phyloP scores from a whole-genome alignment of 2,113 vertebrate genomes.

The Haemorhous mexicanus region DNA sequence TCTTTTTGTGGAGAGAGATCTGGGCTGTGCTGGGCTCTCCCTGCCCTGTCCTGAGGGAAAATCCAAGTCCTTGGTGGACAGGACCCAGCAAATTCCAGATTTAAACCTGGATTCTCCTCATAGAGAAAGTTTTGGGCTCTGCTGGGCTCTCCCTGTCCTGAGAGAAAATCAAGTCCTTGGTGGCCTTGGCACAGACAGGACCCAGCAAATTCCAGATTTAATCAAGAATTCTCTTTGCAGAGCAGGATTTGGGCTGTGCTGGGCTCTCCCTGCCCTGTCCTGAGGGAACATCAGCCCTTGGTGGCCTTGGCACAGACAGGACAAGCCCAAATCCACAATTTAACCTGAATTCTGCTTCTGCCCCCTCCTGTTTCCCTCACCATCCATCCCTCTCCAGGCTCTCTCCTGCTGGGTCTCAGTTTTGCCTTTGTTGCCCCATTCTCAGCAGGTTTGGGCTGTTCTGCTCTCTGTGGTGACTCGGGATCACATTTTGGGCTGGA shows the following conservation, averaged over 20 bases:
- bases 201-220: not conserved
- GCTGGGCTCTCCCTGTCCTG: too few species aligned
- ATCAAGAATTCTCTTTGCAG: too few species aligned
- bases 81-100: not conserved
- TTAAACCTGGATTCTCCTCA: too few species aligned
- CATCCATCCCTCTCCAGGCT: not conserved
- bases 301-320: not conserved
- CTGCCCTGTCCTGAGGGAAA: not conserved
- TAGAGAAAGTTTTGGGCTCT: too few species aligned
- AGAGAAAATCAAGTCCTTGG: too few species aligned
- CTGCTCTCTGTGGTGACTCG: not conserved
- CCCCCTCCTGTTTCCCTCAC: not conserved
- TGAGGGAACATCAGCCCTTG: not conserved
- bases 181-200: too few species aligned
- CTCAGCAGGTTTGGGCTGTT: not conserved
- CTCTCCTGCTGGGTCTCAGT: not conserved
- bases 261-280: not conserved
- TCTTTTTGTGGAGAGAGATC: too few species aligned
- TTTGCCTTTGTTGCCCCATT: not conserved
- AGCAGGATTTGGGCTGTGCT: too few species aligned
- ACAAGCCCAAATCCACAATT: accelerated
- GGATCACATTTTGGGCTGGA: not conserved
- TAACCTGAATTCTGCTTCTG: not conserved
- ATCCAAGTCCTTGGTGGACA: not conserved
- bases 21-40: not conserved